Evolutionary conservation across 1,140 invertebrate species (phyloP), one percentile per base, ranked within the genome.

Genomic region (Trachymyrmex septentrionalis): DNA sequence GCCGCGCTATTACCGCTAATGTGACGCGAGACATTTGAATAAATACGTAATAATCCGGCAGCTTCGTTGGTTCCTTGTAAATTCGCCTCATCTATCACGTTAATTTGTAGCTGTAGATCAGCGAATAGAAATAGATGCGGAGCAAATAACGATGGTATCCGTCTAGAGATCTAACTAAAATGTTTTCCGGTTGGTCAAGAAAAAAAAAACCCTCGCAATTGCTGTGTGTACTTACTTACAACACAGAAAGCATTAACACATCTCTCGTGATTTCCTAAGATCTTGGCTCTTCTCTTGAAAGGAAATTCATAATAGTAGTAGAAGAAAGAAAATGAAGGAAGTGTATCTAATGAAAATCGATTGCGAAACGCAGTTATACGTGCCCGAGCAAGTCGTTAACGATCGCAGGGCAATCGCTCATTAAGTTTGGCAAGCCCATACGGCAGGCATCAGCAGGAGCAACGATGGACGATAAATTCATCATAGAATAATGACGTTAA

Each of bases 401-500:
- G 82, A 78, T 82, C 69, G 69, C 76, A 50, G 71, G 63, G 86
- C 87, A 90, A 90, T 90, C 86, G 90, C 87, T 91, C 87, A 90
- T 91, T 91, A 90, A 89, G 90, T 91, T 91, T 85, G 84, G 55
- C 85, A 80, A 64, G 89, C 86, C 84, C 87, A 66, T 89, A 86
- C 76, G 89, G 75, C 71, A 59, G 77, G 16, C 73, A 86, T 75
- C 80, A 73, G 77, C 71, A 78, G 59, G 72, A 71, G 86, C 71
- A 76, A 78, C 85, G 89, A 91, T 88, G 80, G 82, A 91, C 82
- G 90, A 92, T 88, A 91, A 88, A 90, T 88, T 93, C 92, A 92
- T 94, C 88, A 92, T 77, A 86, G 86, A 93, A 94, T 94, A 94
- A 94, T 93, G 93, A 94, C 89, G 91, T 93, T 93, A 93, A 93